These are phyloP conservation scores for Microcebus lehilahytsara DNA, from an alignment of 2,113 vertebrate genomes.

Conservation along the genomic window DNA sequence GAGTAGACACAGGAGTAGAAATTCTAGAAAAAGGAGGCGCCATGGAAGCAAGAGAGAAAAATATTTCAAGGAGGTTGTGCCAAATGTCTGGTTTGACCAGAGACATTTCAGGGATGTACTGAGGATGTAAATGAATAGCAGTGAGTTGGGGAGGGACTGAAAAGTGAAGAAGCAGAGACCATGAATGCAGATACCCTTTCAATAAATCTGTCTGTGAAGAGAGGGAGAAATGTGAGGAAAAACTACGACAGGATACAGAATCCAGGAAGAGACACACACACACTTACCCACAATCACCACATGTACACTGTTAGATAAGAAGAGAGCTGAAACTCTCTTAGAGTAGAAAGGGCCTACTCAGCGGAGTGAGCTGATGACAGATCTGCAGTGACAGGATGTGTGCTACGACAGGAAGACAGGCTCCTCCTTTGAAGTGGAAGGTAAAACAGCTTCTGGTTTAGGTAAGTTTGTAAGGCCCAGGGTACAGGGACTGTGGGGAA, in stretches of 20 bases:
- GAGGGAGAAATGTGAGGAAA: not conserved
- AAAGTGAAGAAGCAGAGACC: not conserved
- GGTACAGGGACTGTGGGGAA: not conserved
- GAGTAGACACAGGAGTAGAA: not conserved
- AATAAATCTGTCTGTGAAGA: not conserved
- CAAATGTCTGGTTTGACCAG: not conserved
- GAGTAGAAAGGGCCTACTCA: not conserved
- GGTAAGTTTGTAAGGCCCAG: not conserved
- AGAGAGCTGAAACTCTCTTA: not conserved
- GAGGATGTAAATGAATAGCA: not conserved
- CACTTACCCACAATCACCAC: not conserved
- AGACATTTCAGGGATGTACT: not conserved
- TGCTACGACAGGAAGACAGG: not conserved
- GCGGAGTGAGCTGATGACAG: not conserved
- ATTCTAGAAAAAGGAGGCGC: not conserved
- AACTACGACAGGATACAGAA: not conserved
- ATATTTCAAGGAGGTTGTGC: not conserved
- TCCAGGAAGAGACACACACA: not conserved
- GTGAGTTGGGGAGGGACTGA: not conserved
- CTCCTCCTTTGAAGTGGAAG: not conserved
- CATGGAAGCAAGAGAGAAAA: not conserved
- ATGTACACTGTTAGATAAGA: not conserved
- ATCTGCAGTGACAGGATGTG: not conserved
- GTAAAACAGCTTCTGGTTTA: not conserved
- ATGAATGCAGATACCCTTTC: not conserved